Base-by-base conservation (phyloP, 2,113 vertebrate genomes). In the Phalacrocorax pelagicus region DNA sequence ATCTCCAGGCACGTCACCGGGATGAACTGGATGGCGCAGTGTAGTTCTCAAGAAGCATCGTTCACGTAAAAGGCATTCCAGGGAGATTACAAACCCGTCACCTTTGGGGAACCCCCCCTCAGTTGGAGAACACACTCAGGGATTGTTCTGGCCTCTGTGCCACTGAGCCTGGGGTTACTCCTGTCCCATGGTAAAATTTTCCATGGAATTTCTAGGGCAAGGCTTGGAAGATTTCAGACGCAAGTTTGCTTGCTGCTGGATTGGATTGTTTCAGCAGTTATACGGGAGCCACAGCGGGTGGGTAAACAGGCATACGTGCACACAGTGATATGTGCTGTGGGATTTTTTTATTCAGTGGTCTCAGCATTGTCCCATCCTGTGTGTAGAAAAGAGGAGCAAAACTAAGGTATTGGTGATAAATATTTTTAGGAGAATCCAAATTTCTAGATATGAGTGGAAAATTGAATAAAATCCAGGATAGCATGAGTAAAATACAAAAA, bases 31-130 rank as follows among this genome's bases (percentile, higher is more conserved):
- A 44, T 47, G 67, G 46, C 79, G 36, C 90, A 70, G 71, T 11
- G 71, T 36, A 10, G 24, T 52, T 93, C 87, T 90, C 84, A 62
- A 74, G 69, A 2, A 74, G 67, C 86, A 59, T 52, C 59, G 0
- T 58, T 95, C 90, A 81, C 7, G 10, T 18, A 66, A 79, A 80
- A 81, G 75, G 22, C 93, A 96, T 96, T 96, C 96, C 96, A 94
- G 81, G 79, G 75, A 77, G 70, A 75, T 87, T 27, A 80, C 75
- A 38, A 81, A 55, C 30, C 61, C 5, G 12, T 51, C 91, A 94
- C 86, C 83, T 94, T 89, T 94, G 91, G 96, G 85, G 80, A 73
- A 42, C 18, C 55, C 72, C 38, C 15, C 59, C 30, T n/a, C 3
- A 0, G 26, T 65, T 57, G 59, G n/a, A 73, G 90, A 94, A 86